A percentile compares a stretch with the other conserved stretches of the same genome.
phyloP scores from a whole-genome alignment of 2,888 invertebrate genomes.

The Metopia argyrocephala region DNA sequence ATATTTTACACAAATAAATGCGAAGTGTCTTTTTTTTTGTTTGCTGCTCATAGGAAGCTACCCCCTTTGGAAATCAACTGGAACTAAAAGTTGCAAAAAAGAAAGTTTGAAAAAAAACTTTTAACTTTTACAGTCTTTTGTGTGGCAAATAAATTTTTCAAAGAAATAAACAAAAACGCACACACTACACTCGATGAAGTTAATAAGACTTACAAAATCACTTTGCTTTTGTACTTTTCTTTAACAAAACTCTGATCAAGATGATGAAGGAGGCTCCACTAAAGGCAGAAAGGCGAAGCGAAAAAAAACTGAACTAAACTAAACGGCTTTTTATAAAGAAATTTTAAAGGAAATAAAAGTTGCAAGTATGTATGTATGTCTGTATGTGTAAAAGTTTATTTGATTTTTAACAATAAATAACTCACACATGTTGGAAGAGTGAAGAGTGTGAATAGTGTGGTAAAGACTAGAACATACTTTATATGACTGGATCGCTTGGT shows the following conservation, averaged over 20 bases:
- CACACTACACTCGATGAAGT: slow-evolving; percentile 71
- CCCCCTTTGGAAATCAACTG: no score
- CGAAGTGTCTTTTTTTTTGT: neutral
- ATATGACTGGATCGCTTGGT: neutral
- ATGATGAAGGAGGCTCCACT: neutral
- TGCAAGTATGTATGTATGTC: neutral
- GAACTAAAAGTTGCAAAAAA: no score
- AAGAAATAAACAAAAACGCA: slow-evolving; percentile 20
- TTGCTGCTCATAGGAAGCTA: slow-evolving; percentile 17
- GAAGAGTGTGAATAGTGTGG: neutral
- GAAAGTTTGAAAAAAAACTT: slow-evolving; percentile 1
- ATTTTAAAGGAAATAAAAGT: slow-evolving; percentile 1
- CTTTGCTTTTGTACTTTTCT: slow-evolving; percentile 57
- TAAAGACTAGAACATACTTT: neutral
- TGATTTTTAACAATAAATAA: neutral
- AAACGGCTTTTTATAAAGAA: no score
- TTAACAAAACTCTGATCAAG: slow-evolving; percentile 16
- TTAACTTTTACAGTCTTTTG: slow-evolving; percentile 27
- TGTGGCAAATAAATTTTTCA: slow-evolving; percentile 39
- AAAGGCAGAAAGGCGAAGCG: neutral
- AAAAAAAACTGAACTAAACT: slow-evolving; percentile 44
- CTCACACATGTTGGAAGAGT: slow-evolving; percentile 1
- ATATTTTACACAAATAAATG: neutral
- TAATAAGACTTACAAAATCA: slow-evolving; percentile 72
- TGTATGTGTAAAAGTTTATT: slow-evolving; percentile 29